Conservation (phyloP, 2,888 invertebrate species). For the Strigamia crassipes region DNA sequence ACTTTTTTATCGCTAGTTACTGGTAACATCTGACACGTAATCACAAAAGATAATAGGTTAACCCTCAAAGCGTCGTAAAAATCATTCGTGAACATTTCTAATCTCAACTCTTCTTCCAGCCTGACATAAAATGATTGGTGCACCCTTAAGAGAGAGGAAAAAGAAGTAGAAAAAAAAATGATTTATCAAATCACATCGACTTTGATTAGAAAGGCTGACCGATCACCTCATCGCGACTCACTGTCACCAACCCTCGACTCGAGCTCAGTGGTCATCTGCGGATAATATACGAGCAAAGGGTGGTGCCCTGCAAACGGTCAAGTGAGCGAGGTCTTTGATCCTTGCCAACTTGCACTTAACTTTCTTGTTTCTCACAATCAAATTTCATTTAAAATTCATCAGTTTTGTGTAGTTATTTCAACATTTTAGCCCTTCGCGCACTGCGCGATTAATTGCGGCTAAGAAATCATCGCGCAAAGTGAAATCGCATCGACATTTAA, state of each 20-base stretch:
- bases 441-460: too few species aligned
- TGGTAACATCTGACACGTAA: neutral
- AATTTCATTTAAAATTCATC: neutral
- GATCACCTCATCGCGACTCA: conserved; percentile 23
- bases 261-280: conserved; percentile 3
- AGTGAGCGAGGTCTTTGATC: conserved; percentile 34
- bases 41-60: neutral
- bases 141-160: neutral
- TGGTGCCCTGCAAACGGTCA: conserved; percentile 24
- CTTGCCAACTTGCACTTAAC: conserved; percentile 7
- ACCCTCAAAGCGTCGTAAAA: neutral
- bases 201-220: conserved; percentile 37
- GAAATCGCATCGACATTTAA: too few species aligned
- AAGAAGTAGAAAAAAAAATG: neutral
- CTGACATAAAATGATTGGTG: neutral
- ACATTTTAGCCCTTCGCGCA: too few species aligned
- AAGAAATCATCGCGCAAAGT: too few species aligned
- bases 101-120: neutral
- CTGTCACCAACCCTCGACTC: conserved; percentile 31
- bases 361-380: conserved; percentile 17
- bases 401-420: neutral
- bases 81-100: neutral
- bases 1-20: neutral
- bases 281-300: conserved; percentile 3
- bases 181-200: conserved; percentile 34